These are phyloP conservation scores for Gila robusta DNA, from an alignment of 2,797 vertebrate genomes.

Conservation along the genomic window DNA sequence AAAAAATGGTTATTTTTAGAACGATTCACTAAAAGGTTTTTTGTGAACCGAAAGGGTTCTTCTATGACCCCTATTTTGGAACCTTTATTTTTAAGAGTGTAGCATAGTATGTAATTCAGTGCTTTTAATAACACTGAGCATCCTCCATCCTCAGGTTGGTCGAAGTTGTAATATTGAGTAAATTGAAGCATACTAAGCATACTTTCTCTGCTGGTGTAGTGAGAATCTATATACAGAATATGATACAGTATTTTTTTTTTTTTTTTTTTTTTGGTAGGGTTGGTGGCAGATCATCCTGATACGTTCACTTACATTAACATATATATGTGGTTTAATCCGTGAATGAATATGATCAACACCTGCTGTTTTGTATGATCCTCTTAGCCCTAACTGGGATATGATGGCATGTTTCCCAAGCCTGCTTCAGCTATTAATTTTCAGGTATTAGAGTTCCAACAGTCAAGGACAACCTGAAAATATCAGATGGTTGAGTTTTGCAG, in stretches of 20 bases:
- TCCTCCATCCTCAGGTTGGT: not conserved
- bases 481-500: not conserved
- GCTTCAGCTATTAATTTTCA: slow-evolving; percentile 3
- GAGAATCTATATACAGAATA: not conserved
- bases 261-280: not conserved
- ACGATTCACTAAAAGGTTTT: too few species aligned
- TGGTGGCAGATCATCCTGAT: not conserved
- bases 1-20: too few species aligned
- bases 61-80: too few species aligned
- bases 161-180: not conserved
- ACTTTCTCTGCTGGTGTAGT: not conserved
- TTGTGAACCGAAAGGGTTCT: too few species aligned
- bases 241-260: not conserved
- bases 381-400: slow-evolving; percentile 23
- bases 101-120: not conserved
- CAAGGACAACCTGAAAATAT: not conserved
- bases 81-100: too few species aligned
- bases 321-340: slow-evolving; percentile 1
- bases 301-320: not conserved
- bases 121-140: not conserved
- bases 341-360: slow-evolving; percentile 17
- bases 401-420: slow-evolving; percentile 1
- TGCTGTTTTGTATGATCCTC: slow-evolving; percentile 13
- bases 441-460: not conserved
- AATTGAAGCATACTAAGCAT: not conserved